Evolutionary conservation across 1,140 invertebrate species (phyloP), one percentile per base, ranked within the genome.

Genomic region (Panagrolaimus sp.): DNA sequence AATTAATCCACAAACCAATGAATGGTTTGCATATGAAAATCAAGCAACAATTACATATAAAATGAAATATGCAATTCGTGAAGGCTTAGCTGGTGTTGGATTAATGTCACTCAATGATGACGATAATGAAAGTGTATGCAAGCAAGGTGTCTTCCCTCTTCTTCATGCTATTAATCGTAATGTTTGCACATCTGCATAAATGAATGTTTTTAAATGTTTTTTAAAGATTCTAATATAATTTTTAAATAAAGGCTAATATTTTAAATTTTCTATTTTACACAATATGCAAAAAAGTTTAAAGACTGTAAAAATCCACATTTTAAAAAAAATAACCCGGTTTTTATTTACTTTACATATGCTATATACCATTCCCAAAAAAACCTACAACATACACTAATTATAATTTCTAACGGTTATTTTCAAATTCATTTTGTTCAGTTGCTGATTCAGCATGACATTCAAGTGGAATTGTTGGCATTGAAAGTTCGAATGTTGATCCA

Each of bases 401-500:
- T 3, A 3, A 2, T 3, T 51, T 25, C 23, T 20, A 20, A 20
- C 8, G 16, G 16, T 20, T 20, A 20, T 25, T 51, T 51, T 38
- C 31, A 38, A 38, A 38, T 38, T 38, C 31, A 38, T 38, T 38
- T 27, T 57, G 51, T 57, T 57, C 51, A 57, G 14, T 27, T 25
- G 51, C 4, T 25, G 27, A 20, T 16, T 57, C 51, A 1, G n/a
- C 20, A 20, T 57, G 51, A 20, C 51, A 25, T 57, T 57, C 51
- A 57, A 57, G 51, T 14, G 51, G 20, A 57, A 57, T 57, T 20
- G 74, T 77, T 14, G 75, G 74, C 20, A 76, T 69, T 3, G 65
- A 66, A 9, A 74, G 72, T 25, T 77, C 76, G 43, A 77, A 78
- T 25, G 63, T 66, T 8, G 68, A 47, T 25, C 75, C 75, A 45